A percentile compares a stretch with the other conserved stretches of the same genome.
Conservation (phyloP, 2,113 vertebrate genomes). For the Pseudopodoces humilis region DNA sequence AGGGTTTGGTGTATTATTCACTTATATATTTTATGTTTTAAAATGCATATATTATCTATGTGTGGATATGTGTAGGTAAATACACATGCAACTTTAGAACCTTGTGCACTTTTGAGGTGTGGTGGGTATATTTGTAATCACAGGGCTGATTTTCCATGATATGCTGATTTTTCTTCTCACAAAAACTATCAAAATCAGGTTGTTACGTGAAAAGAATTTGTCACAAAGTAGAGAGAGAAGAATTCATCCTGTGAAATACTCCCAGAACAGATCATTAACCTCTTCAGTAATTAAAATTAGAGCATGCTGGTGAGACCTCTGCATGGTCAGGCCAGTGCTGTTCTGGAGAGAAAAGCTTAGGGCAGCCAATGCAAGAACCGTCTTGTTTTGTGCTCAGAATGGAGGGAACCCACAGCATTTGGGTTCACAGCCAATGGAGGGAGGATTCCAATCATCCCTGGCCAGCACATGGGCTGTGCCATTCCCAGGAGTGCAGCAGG, state of each 20-base stretch:
- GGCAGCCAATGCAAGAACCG: neutral
- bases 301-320: neutral
- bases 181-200: neutral
- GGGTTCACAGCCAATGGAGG: neutral
- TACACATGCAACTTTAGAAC: neutral
- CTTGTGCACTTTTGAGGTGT: neutral
- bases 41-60: neutral
- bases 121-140: neutral
- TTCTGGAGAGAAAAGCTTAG: neutral
- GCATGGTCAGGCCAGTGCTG: neutral
- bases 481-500: neutral
- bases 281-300: neutral
- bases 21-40: neutral
- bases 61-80: neutral
- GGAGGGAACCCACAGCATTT: rapidly evolving
- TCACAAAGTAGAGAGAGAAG: rapidly evolving
- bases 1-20: neutral
- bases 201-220: neutral
- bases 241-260: neutral
- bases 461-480: neutral
- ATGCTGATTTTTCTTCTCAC: neutral
- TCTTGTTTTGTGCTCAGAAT: neutral
- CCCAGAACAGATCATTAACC: rapidly evolving
- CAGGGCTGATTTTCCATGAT: neutral
- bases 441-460: neutral